Evolutionary conservation across 2,888 invertebrate species (phyloP).

Genomic region (Steinernema carpocapsae): DNA sequence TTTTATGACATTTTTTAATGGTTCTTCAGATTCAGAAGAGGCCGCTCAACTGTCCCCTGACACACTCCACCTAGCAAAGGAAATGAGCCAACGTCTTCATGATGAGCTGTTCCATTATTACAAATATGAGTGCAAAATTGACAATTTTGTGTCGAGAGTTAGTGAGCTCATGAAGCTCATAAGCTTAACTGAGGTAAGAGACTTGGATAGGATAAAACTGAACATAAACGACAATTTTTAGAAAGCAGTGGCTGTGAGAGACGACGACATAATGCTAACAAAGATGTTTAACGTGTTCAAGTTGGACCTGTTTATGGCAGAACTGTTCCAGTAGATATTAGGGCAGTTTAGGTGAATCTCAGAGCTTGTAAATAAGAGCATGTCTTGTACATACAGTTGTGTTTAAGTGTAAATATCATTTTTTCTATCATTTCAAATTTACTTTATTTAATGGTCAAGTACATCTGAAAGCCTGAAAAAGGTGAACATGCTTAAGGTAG

Average conservation of each 20-base stretch:
- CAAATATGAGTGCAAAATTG: constrained; percentile 4
- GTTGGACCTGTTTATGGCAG: constrained; percentile 39
- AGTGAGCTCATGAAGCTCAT: constrained; percentile 44
- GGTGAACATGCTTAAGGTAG: too few species aligned
- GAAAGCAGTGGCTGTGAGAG: constrained; percentile 41
- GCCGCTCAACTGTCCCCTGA: constrained; percentile 36
- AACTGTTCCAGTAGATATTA: constrained; percentile 29
- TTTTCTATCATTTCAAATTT: background rate
- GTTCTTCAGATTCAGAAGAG: constrained; percentile 34
- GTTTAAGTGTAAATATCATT: background rate
- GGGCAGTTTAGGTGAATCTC: background rate
- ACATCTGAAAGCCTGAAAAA: too few species aligned
- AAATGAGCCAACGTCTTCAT: constrained; percentile 41
- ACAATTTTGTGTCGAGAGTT: constrained; percentile 42
- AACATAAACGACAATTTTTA: background rate
- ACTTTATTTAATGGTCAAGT: too few species aligned
- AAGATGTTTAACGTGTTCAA: constrained; percentile 43
- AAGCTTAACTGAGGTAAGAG: constrained; percentile 36
- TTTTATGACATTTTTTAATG: background rate
- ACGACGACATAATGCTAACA: constrained; percentile 42
- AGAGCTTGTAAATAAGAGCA: constrained; percentile 6
- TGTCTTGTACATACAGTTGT: constrained; percentile 25
- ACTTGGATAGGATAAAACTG: background rate
- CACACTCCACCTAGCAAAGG: constrained; percentile 37
- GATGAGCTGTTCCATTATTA: constrained; percentile 42